Base-by-base conservation (phyloP, 2,113 vertebrate species). In the Esox niger region DNA sequence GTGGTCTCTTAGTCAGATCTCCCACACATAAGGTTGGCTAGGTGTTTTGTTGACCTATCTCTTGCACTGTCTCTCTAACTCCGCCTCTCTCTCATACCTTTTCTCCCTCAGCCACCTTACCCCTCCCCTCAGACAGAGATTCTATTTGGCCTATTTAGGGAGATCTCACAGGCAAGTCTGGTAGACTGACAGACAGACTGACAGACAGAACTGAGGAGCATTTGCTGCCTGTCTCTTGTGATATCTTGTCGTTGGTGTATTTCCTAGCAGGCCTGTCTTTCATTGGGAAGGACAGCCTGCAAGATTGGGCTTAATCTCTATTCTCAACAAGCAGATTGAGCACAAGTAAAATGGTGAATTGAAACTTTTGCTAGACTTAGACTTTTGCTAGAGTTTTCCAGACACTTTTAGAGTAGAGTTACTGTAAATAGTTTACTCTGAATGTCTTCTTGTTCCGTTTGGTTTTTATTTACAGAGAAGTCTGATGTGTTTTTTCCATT, bases 61-160 rank as follows among this genome's bases (percentile, higher is more conserved):
- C 32, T 33, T n/a, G n/a, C 32, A 8, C 32, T 33, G 6, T 10
- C 32, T 33, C 7, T 10, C 32, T 33, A 6, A 8, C 32, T 4
- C 13, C 33, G 2, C 2, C 32, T 13, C 11, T 13, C 11, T 38
- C 11, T 15, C 11, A 1, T 13, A 11, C 7, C 23, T n/a, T 54
- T 5, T 49, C 47, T 20, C 52, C 3, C 52, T 55, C 52, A 9
- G 2, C 23, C 52, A 9, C 23, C 11, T 21, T n/a, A n/a, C 1
- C 52, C 25, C n/a, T 54, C 52, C 23, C 2, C 23, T 21, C 23
- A 60, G 57, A 29, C 57, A 60, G 9, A 56, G 54, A 52, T 20
- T 59, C 57, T 30, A 20, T 20, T 59, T 59, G 57, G 26, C 57
- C 57, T 59, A 59, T 59, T 59, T 61, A 25, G 35, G n/a, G 38